Evolutionary conservation across 2,797 vertebrate species (phyloP).

Genomic region (Knipowitschia caucasica): DNA sequence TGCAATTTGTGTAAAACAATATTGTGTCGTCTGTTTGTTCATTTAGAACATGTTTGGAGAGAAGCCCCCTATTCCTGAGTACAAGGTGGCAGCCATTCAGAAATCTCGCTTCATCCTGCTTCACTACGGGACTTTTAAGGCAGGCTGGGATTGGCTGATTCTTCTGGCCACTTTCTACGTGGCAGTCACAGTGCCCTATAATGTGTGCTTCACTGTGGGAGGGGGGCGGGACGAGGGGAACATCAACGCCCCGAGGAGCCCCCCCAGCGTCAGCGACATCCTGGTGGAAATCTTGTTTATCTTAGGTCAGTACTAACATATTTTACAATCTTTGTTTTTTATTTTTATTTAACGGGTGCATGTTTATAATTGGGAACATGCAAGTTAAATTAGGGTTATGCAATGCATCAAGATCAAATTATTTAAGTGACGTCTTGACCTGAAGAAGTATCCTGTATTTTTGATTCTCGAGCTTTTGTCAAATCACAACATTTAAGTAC

Average conservation of each 20-base stretch:
- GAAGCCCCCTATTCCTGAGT: conserved; percentile 93
- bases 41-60: conserved; percentile 94
- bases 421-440: too few relatives aligned
- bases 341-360: not conserved
- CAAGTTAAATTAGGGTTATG: too few relatives aligned
- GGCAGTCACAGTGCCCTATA: conserved; percentile 96
- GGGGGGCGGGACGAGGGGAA: conserved; percentile 66
- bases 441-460: too few relatives aligned
- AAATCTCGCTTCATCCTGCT: conserved; percentile 95
- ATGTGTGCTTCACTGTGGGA: conserved; percentile 89
- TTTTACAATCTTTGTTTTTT: not conserved
- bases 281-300: conserved; percentile 97
- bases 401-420: too few relatives aligned
- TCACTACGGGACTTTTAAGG: conserved; percentile 96
- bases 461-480: too few relatives aligned
- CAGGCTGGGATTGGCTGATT: conserved; percentile 97
- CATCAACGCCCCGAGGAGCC: conserved; percentile 83
- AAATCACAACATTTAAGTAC: too few relatives aligned
- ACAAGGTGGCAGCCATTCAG: conserved; percentile 97
- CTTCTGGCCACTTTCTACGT: conserved; percentile 96
- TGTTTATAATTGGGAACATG: too few relatives aligned
- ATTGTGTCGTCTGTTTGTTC: conserved; percentile 30
- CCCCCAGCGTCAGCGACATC: conserved; percentile 92
- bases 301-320: conserved; percentile 78
- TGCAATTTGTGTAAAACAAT: not conserved